Evolutionary conservation across 2,888 invertebrate genomes (phyloP).

Genomic region (Xanthia togata): DNA sequence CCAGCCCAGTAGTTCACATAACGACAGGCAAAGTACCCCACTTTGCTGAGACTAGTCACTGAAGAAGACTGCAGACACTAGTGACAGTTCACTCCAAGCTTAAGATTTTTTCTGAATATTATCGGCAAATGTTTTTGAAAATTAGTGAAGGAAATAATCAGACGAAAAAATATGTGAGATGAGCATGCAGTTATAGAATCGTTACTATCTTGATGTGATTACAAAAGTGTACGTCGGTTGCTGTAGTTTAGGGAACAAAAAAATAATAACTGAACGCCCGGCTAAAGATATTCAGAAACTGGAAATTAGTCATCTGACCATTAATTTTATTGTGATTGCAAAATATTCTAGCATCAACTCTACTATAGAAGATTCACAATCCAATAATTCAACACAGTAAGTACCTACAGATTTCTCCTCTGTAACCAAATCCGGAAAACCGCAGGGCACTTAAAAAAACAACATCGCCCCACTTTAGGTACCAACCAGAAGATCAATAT

Average conservation of each 20-base stretch:
- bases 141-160: not conserved
- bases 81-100: too few relatives aligned
- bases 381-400: not conserved
- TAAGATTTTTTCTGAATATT: too few relatives aligned
- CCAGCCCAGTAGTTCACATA: too few relatives aligned
- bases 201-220: not conserved
- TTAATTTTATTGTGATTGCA: not conserved
- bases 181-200: not conserved
- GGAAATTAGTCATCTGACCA: not conserved
- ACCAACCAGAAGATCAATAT: constrained; percentile 20
- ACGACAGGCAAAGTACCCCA: too few relatives aligned
- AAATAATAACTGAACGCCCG: not conserved
- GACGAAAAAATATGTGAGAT: not conserved
- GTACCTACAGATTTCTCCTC: not conserved
- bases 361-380: not conserved
- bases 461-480: constrained; percentile 32
- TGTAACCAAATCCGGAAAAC: constrained; percentile 31
- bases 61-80: too few relatives aligned
- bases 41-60: too few relatives aligned
- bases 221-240: not conserved
- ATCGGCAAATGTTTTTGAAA: too few relatives aligned
- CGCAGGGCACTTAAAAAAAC: constrained; percentile 31
- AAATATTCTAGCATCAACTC: not conserved
- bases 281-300: not conserved
- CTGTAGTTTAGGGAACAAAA: not conserved